A percentile compares a stretch with the other conserved stretches of the same genome.
These are phyloP conservation scores for Astyanax mexicanus DNA, from an alignment of 2,797 vertebrate species.

Conservation along the genomic window DNA sequence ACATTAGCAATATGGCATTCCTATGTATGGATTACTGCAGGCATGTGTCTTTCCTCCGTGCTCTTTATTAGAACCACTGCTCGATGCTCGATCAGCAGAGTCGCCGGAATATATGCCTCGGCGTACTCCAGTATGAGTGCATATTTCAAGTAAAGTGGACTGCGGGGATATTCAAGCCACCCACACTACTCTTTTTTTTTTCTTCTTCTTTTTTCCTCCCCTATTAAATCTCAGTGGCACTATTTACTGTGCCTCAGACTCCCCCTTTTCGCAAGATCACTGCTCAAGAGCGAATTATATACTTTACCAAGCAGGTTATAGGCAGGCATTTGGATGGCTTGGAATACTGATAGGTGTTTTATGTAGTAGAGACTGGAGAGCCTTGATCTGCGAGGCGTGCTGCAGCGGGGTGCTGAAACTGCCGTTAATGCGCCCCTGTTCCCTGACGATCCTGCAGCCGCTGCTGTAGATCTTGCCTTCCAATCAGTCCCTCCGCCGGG, in stretches of 20 bases:
- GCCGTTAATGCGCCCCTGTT: slow-evolving; percentile 47
- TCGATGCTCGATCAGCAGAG: slow-evolving; percentile 62
- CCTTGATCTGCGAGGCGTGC: slow-evolving; percentile 53
- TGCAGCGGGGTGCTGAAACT: slow-evolving; percentile 21
- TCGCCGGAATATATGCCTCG: slow-evolving; percentile 55
- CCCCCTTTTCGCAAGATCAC: slow-evolving; percentile 6
- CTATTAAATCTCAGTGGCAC: slow-evolving; percentile 52
- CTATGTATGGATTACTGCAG: slow-evolving; percentile 58
- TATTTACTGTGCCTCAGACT: slow-evolving; percentile 49
- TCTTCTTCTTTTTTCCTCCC: slow-evolving; percentile 19
- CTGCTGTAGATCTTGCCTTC: slow-evolving; percentile 30
- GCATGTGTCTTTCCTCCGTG: slow-evolving; percentile 65
- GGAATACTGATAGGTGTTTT: slow-evolving; percentile 42
- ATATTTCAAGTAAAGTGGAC: slow-evolving; percentile 51
- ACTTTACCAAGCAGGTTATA: slow-evolving; percentile 41
- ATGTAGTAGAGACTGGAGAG: slow-evolving; percentile 28
- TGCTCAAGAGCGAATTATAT: slow-evolving; percentile 36
- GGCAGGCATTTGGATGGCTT: slow-evolving; percentile 15
- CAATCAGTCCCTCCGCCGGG: slow-evolving; percentile 42
- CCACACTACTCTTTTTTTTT: slow-evolving; percentile 37
- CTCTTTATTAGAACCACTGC: slow-evolving; percentile 64
- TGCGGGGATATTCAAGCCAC: slow-evolving; percentile 16
- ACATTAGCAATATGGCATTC: slow-evolving; percentile 45
- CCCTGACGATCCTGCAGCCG: slow-evolving; percentile 34
- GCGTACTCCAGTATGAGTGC: slow-evolving; percentile 19